Base-by-base conservation (phyloP, 2,113 vertebrate genomes). In the Macquaria ambigua region DNA sequence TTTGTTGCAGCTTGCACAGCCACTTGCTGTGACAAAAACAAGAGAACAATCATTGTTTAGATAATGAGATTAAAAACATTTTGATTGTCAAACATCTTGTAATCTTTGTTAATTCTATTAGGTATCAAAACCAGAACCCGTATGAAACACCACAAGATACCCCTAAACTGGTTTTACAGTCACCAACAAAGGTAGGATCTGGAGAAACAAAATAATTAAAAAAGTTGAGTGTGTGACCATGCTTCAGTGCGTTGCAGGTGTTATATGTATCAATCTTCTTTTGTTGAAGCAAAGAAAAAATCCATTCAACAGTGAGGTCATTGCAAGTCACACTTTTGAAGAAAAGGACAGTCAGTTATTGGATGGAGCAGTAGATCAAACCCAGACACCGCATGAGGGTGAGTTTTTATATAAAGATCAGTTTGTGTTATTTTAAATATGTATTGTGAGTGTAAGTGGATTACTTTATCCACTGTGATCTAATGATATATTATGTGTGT, bases 271-370 rank as follows among this genome's bases (percentile, higher is more conserved):
- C 1, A 9, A 61, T 58, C 5, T 76, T 62, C 5, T 81, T 78
- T 21, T 79, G 20, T 92, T 94, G 39, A 85, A 97, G 97, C 93
- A 94, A 93, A 97, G 97, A 87, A 95, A 93, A 93, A 99, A 98
- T 92, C 97, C 97, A 0, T 98, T 98, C 92, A 96, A 97, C 92
- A 94, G n/a, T 41, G 90, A 91, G 0, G 61, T 8, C 25, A 16
- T 56, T 16, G 63, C 81, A 68, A 81, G 28, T 79, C 90, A 94
- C 41, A 31, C 37, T 39, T 8, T 41, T 62, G 81, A 75, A 23
- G 78, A 79, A 21, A 62, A 88, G 71, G 82, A 50, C 8, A 66
- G 25, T n/a, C 89, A 70, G 39, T 77, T 90, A 58, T 73, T 87
- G 87, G 89, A 88, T 75, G 91, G 77, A 92, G 72, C 78, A 12